These are phyloP conservation scores for Oxycera nigricornis DNA, from an alignment of 2,888 invertebrate genomes.

Conservation along the genomic window DNA sequence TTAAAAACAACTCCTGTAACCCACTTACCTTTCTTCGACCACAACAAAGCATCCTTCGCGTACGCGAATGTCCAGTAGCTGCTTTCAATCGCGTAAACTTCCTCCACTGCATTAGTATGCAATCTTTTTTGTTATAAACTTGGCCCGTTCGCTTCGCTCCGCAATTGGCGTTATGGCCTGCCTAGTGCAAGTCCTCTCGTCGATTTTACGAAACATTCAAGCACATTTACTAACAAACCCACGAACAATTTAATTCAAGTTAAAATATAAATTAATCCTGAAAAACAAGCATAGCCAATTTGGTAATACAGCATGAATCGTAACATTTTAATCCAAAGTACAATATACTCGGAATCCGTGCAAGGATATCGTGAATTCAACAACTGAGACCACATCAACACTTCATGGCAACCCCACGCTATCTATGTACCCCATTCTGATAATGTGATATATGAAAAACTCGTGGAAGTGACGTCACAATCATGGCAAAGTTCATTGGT, in stretches of 20 bases:
- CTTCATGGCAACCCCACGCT: conserved; percentile 11
- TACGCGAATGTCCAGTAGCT: conserved; percentile 79
- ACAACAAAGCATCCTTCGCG: conserved; percentile 91
- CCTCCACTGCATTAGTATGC: conserved; percentile 76
- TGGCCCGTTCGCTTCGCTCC: conserved; percentile 43
- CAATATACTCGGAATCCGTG: too few species aligned
- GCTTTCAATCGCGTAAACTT: conserved; percentile 81
- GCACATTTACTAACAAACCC: conserved; percentile 42
- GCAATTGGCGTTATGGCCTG: conserved; percentile 43
- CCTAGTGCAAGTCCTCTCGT: conserved; percentile 44
- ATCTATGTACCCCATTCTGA: conserved; percentile 10
- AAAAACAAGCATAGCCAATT: not conserved
- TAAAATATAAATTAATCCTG: not conserved
- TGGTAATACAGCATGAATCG: too few species aligned
- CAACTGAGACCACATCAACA: not conserved
- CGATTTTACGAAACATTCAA: conserved; percentile 46
- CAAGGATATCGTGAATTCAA: conserved; percentile 10
- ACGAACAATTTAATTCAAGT: conserved; percentile 22
- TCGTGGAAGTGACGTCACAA: conserved; percentile 28
- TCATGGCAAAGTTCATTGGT: conserved; percentile 36
- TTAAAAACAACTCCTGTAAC: too few species aligned
- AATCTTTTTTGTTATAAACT: conserved; percentile 41
- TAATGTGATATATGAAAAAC: conserved; percentile 5
- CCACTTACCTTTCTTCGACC: conserved; percentile 87
- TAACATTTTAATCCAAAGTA: too few species aligned